Evolutionary conservation across 2,113 vertebrate species (phyloP).

Genomic region (Eublepharis macularius): DNA sequence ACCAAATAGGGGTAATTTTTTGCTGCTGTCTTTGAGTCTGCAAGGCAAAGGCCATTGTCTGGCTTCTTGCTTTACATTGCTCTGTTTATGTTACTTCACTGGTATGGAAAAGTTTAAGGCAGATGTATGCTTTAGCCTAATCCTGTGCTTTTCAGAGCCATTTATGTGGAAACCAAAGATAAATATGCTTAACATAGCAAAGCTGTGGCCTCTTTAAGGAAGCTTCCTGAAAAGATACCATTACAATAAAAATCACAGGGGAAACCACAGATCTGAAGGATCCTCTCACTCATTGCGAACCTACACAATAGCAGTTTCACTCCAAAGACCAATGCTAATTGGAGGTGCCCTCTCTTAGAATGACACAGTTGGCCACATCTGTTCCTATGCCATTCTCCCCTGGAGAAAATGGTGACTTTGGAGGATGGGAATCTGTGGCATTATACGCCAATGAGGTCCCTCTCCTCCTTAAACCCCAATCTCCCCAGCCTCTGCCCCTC

Average conservation of each 20-base stretch:
- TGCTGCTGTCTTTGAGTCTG: conserved; percentile 36
- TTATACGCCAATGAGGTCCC: too few species aligned
- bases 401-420: too few species aligned
- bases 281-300: too few species aligned
- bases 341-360: too few species aligned
- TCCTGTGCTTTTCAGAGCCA: conserved; percentile 21
- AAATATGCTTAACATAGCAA: conserved; percentile 12
- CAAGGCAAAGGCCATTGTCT: conserved; percentile 24
- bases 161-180: conserved; percentile 32
- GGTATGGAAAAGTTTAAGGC: conserved; percentile 1
- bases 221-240: not conserved
- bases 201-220: not conserved
- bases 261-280: not conserved
- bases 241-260: not conserved
- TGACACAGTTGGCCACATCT: too few species aligned
- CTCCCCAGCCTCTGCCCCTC: too few species aligned
- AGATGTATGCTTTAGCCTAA: not conserved
- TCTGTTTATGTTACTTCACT: conserved; percentile 46
- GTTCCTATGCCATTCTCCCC: too few species aligned
- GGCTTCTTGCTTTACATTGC: conserved; percentile 40
- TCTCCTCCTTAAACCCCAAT: too few species aligned
- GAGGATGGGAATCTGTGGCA: too few species aligned
- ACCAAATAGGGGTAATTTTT: conserved; percentile 16
- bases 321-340: too few species aligned
- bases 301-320: too few species aligned